Conservation (phyloP, 2,888 invertebrate genomes). For the Himalopsyche japonica region DNA sequence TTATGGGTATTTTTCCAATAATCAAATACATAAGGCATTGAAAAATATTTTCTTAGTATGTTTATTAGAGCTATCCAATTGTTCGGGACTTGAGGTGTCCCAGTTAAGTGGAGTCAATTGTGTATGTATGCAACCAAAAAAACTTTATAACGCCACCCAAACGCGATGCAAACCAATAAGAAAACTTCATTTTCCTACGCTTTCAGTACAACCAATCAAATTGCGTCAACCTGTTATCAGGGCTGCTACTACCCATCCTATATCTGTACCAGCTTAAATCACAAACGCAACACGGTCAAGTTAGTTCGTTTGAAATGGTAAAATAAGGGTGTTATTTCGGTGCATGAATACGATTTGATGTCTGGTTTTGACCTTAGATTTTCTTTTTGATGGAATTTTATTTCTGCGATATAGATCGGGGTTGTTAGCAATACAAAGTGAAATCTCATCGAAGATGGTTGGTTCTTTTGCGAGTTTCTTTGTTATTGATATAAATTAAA, state of each 20-base stretch:
- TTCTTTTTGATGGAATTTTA: background rate
- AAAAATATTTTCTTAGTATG: too few relatives aligned
- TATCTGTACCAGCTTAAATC: background rate
- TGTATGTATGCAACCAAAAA: too few relatives aligned
- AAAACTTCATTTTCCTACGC: constrained; percentile 45
- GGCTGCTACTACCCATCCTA: background rate
- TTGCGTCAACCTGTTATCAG: constrained; percentile 49
- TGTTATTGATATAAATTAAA: background rate
- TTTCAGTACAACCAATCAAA: constrained; percentile 49
- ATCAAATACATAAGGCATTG: too few relatives aligned
- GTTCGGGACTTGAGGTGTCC: too few relatives aligned
- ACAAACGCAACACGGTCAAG: background rate
- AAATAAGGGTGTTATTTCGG: too few relatives aligned
- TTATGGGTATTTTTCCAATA: too few relatives aligned
- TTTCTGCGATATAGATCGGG: background rate
- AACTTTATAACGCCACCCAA: constrained; percentile 47
- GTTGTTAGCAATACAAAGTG: background rate
- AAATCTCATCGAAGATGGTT: background rate
- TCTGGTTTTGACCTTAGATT: background rate
- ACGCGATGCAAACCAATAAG: constrained; percentile 53
- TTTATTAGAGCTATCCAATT: too few relatives aligned
- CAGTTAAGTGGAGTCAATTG: too few relatives aligned
- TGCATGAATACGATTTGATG: background rate
- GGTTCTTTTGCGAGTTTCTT: background rate
- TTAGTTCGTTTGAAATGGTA: too few relatives aligned